Conservation (phyloP, 2,113 vertebrate genomes). For the Toxotes jaculatrix region DNA sequence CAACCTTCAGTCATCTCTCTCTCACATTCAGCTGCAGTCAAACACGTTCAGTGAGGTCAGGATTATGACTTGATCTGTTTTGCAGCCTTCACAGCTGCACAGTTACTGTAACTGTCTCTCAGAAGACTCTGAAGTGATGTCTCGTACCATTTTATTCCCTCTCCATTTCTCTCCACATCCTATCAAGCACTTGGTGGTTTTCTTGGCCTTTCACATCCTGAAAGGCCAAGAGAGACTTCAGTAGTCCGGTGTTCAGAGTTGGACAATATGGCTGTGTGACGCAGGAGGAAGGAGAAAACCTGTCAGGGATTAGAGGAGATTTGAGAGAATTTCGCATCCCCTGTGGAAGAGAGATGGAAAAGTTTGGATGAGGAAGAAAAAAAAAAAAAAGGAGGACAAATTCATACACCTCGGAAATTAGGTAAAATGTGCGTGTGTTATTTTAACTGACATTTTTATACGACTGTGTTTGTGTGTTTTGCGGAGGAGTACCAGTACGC, state of each 20-base stretch:
- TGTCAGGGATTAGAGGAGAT: conserved; percentile 70
- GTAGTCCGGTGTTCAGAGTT: conserved; percentile 48
- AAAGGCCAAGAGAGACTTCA: conserved; percentile 31
- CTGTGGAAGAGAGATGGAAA: conserved; percentile 7
- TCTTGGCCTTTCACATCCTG: conserved; percentile 30
- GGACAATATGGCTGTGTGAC: conserved; percentile 39
- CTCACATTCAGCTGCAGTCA: conserved; percentile 8
- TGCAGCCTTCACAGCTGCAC: conserved; percentile 17
- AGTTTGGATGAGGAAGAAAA: conserved; percentile 2
- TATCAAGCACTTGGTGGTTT: conserved; percentile 51
- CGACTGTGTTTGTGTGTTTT: background rate
- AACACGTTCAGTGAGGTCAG: conserved; percentile 27
- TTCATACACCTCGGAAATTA: background rate
- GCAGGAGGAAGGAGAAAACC: conserved; percentile 42
- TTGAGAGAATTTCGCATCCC: conserved; percentile 62
- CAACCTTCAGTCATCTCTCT: background rate
- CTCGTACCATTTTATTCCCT: conserved; percentile 49
- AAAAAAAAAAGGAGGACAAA: background rate
- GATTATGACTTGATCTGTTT: conserved; percentile 29
- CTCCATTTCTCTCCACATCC: conserved; percentile 50
- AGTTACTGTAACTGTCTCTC: conserved; percentile 33
- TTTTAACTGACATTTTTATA: background rate
- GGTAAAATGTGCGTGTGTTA: background rate
- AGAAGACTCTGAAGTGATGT: conserved; percentile 44
- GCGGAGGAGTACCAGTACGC: background rate